These are phyloP conservation scores for Sylvilagus bachmani DNA, from an alignment of 2,113 vertebrate genomes.

Conservation along the genomic window DNA sequence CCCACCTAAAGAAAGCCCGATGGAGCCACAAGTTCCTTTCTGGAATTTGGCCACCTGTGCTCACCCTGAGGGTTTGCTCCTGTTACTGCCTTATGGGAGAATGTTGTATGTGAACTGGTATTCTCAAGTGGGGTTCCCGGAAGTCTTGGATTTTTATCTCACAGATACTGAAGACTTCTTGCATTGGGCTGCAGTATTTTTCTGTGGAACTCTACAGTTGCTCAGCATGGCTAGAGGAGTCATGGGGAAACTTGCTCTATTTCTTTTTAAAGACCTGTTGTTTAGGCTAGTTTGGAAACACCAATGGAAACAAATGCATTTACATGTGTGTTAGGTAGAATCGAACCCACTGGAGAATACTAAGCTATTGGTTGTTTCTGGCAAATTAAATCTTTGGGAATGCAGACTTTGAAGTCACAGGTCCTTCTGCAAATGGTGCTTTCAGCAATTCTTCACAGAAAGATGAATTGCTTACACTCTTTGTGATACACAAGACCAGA, in stretches of 20 bases:
- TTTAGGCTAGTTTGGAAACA: neutral
- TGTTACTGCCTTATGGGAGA: neutral
- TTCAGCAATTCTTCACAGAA: too few species aligned
- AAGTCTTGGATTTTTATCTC: neutral
- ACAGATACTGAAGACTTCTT: neutral
- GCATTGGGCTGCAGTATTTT: neutral
- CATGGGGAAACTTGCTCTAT: neutral
- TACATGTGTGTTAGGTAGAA: neutral
- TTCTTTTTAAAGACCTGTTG: neutral
- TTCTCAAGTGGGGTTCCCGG: neutral
- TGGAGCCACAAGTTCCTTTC: neutral
- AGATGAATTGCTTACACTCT: neutral
- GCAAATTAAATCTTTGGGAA: neutral
- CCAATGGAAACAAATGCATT: neutral
- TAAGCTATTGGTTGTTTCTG: neutral
- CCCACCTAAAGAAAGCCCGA: neutral
- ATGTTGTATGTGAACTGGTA: neutral
- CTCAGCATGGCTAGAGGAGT: neutral
- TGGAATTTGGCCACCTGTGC: neutral
- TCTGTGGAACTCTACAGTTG: neutral
- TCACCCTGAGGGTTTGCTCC: neutral
- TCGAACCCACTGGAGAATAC: neutral
- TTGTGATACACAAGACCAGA: neutral
- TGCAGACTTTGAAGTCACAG: neutral
- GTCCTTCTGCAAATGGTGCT: accelerated